A percentile compares a stretch with the other conserved stretches of the same genome.
Evolutionary conservation across 2,797 vertebrate genomes (phyloP).

Genomic region (Tapera naevia): DNA sequence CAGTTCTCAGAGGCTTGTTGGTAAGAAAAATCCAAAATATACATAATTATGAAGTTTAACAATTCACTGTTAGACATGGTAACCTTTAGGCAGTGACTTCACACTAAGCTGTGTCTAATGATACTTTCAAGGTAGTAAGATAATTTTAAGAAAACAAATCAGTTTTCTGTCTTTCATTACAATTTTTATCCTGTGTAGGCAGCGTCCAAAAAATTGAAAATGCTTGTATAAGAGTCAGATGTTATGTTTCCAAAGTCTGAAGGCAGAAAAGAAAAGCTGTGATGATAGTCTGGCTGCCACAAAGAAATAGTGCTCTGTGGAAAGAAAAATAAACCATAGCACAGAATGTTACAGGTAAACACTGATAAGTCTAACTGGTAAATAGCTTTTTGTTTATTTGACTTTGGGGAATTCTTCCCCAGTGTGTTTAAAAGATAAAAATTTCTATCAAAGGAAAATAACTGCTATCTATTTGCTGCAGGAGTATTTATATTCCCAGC

Average conservation of each 20-base stretch:
- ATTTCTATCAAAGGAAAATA: background rate
- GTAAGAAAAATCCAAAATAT: background rate
- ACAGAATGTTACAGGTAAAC: background rate
- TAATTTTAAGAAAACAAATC: background rate
- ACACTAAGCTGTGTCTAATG: background rate
- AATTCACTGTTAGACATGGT: background rate
- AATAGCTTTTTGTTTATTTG: constrained; percentile 45
- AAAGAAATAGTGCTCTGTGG: background rate
- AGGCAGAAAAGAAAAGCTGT: background rate
- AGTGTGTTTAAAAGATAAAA: constrained; percentile 24
- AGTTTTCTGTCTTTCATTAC: background rate
- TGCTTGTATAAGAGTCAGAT: background rate
- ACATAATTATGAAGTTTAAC: background rate
- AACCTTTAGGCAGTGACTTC: background rate
- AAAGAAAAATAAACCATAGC: background rate
- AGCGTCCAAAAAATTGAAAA: background rate
- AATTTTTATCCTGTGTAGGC: background rate
- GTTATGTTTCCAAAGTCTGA: background rate
- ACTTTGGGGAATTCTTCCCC: constrained; percentile 6
- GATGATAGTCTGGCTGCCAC: background rate
- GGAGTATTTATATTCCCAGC: background rate
- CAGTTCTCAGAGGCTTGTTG: background rate
- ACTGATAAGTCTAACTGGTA: constrained; percentile 25
- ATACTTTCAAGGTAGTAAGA: background rate
- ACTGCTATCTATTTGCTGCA: constrained; percentile 32